Evolutionary conservation across 2,888 invertebrate genomes (phyloP).

Genomic region (Odontocolon sp.): DNA sequence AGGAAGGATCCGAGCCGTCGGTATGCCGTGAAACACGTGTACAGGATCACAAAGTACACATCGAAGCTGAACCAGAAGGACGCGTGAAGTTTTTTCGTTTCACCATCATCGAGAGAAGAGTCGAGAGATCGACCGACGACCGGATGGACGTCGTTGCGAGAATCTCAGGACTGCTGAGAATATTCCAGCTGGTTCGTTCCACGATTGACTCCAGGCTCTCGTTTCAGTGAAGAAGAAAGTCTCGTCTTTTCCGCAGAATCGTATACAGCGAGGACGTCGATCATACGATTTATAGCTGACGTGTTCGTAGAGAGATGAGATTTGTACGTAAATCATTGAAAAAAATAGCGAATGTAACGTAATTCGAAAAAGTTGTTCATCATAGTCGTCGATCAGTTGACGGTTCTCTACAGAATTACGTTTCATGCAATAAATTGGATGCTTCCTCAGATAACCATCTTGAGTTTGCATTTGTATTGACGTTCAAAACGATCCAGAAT

Average conservation of each 20-base stretch:
- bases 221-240: neutral
- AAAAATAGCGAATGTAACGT: neutral
- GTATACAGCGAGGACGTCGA: constrained; percentile 25
- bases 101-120: constrained; percentile 12
- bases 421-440: too few relatives aligned
- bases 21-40: constrained; percentile 54
- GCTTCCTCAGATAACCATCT: neutral
- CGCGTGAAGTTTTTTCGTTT: constrained; percentile 22
- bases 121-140: too few relatives aligned
- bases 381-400: neutral
- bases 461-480: too few relatives aligned
- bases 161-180: constrained; percentile 45
- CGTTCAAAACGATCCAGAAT: too few relatives aligned
- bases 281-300: constrained; percentile 35
- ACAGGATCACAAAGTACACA: constrained; percentile 48
- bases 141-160: constrained; percentile 19
- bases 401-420: neutral
- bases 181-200: constrained; percentile 38
- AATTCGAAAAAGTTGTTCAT: neutral
- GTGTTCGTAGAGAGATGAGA: constrained; percentile 8
- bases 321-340: neutral
- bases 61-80: constrained; percentile 17
- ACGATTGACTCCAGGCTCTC: neutral
- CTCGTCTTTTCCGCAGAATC: constrained; percentile 25
- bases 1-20: constrained; percentile 21